Evolutionary conservation across 37 sponge, comb jelly and placozoan genomes (phyloP), one percentile per base, ranked within the genome.

Genomic region (Beroe forskalii): DNA sequence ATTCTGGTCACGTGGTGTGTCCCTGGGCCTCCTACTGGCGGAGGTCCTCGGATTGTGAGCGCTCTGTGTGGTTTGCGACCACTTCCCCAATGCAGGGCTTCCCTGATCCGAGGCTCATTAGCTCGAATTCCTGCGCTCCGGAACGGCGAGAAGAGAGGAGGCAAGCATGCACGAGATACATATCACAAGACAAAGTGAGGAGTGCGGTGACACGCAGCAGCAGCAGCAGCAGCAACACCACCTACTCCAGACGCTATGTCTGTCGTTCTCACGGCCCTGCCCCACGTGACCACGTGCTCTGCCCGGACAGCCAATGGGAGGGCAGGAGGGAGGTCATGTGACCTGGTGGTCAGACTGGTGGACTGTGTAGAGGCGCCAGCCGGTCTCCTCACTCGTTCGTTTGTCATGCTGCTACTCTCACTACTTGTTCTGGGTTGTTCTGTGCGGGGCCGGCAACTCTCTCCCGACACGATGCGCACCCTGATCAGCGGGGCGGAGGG

Each of bases 381-480:
- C 20, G 25, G 66, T 63, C 66, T 63, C 28, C 66, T 63, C 66
- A 63, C 66, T 63, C 66, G 66, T 30, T 63, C 66, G 66, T 63
- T 63, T 63, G 66, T 63, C 66, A 63, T 63, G 66, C 66, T 63
- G 66, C 66, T 63, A 8, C 66, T 63, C 66, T 63, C 66, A 63
- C 23, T 63, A 63, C 66, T 63, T 63, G 66, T 63, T 63, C 66
- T 63, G 66, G 66, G 66, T 8, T 63, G 66, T 63, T 4, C 66
- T 28, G 28, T 63, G 24, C 66, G 66, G 23, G 60, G 60, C 9
- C 28, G 66, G 28, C 66, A 30, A 3, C n/a, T 63, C 9, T 63
- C 66, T 8, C 66, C 66, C 14, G 66, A 63, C 25, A 63, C 66
- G 3, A 63, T 63, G 66, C 9, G 66, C 3, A 30, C 20, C 6